A percentile compares a stretch with the other conserved stretches of the same genome.
phyloP scores from a whole-genome alignment of 2,113 vertebrate genomes.

The Chaenocephalus aceratus region DNA sequence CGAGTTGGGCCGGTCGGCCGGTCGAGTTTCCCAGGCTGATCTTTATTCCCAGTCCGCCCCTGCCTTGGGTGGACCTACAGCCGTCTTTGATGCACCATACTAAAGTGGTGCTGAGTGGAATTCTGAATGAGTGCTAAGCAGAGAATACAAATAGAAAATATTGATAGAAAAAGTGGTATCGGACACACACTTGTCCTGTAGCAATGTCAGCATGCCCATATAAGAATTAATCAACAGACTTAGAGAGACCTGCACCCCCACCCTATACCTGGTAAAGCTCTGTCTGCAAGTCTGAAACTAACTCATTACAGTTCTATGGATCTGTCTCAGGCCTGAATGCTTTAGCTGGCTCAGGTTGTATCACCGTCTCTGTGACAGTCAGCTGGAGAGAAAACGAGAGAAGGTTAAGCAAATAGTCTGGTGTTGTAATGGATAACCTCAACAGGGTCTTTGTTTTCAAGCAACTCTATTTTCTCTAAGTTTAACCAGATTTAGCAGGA shows the following conservation, averaged over 20 bases:
- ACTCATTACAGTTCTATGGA: constrained; percentile 35
- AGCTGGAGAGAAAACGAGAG: constrained; percentile 20
- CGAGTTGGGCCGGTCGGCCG: too few relatives aligned
- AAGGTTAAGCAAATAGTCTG: constrained; percentile 1
- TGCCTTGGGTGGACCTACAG: constrained; percentile 32
- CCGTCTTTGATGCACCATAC: constrained; percentile 37
- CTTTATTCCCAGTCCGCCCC: too few relatives aligned
- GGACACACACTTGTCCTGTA: constrained; percentile 7
- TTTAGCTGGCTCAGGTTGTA: constrained; percentile 20
- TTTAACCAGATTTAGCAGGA: background rate
- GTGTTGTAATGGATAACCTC: background rate
- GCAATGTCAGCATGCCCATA: background rate
- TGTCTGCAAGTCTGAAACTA: background rate
- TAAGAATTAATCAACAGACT: constrained; percentile 7
- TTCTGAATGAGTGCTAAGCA: constrained; percentile 28
- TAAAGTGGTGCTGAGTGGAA: constrained; percentile 39
- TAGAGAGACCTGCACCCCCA: background rate
- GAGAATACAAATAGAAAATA: constrained; percentile 44
- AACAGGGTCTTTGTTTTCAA: constrained; percentile 23
- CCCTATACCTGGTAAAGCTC: constrained; percentile 17
- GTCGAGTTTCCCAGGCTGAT: too few relatives aligned
- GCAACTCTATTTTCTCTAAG: background rate
- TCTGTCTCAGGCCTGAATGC: constrained; percentile 11
- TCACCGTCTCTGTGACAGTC: constrained; percentile 33
- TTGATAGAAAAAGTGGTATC: background rate